phyloP scores from a whole-genome alignment of 1,140 invertebrate genomes.

The Bombus confusus region DNA sequence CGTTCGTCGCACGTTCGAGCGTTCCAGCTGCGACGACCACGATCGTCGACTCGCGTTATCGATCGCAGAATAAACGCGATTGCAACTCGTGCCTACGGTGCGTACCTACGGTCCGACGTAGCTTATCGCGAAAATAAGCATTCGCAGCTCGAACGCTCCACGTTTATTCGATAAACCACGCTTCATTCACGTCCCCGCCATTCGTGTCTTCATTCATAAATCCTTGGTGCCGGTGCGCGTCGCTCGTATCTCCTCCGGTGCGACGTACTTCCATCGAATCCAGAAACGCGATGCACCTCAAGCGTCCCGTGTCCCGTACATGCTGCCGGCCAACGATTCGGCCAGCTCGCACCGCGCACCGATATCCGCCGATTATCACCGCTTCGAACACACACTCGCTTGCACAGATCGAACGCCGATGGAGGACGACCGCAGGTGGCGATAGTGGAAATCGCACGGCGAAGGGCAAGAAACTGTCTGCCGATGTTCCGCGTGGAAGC shows the following conservation, averaged over 20 bases:
- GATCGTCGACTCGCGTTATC: slow-evolving; percentile 15
- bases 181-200: slow-evolving; percentile 56
- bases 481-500: neutral
- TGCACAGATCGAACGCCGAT: no score
- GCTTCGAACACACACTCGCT: neutral
- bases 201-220: slow-evolving; percentile 54
- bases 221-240: neutral
- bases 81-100: neutral
- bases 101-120: slow-evolving; percentile 13
- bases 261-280: neutral
- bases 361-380: neutral
- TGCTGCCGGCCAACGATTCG: neutral
- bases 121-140: slow-evolving; percentile 50
- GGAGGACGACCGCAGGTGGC: no score
- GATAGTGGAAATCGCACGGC: no score
- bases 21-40: neutral
- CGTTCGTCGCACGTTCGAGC: neutral
- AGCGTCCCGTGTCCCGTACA: fast-evolving
- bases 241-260: neutral
- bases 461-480: neutral
- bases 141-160: slow-evolving; percentile 54
- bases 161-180: slow-evolving; percentile 52
- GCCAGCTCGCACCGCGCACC: neutral
- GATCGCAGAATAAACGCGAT: slow-evolving; percentile 7
- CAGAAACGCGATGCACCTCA: neutral